A percentile compares a stretch with the other conserved stretches of the same genome.
These are phyloP conservation scores for Amphipyra tragopoginis DNA, from an alignment of 2,888 invertebrate genomes.

Conservation along the genomic window DNA sequence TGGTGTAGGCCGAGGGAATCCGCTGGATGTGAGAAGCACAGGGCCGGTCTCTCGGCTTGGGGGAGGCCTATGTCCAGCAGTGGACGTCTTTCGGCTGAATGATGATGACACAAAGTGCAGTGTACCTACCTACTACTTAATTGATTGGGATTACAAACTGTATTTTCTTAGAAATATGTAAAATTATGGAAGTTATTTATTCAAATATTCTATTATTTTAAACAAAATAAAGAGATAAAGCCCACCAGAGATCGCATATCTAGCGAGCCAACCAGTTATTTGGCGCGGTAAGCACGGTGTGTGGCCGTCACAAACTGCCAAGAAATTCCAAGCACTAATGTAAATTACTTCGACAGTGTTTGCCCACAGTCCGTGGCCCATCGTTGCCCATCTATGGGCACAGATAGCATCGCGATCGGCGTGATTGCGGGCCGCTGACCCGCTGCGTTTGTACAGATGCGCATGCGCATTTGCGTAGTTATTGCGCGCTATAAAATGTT, in stretches of 20 bases:
- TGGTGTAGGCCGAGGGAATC: no score
- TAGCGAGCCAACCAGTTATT: constrained; percentile 36
- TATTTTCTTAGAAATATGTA: constrained; percentile 7
- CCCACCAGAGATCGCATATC: constrained; percentile 23
- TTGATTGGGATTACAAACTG: neutral
- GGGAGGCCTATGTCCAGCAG: no score
- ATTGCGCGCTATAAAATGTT: constrained; percentile 38
- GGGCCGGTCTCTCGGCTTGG: no score
- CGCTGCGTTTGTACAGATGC: constrained; percentile 34
- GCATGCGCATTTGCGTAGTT: constrained; percentile 35
- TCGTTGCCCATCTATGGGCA: constrained; percentile 55
- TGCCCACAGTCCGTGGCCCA: constrained; percentile 48
- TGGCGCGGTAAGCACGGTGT: constrained; percentile 39
- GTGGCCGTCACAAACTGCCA: constrained; percentile 37
- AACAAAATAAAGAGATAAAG: constrained; percentile 40
- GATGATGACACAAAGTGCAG: no score
- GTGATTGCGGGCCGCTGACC: constrained; percentile 58
- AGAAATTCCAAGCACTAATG: constrained; percentile 51
- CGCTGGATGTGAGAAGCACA: no score
- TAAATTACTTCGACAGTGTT: constrained; percentile 54
- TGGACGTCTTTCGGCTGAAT: no score
- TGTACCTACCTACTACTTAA: no score
- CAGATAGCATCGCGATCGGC: constrained; percentile 57
- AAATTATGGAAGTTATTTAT: constrained; percentile 28
- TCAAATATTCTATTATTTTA: constrained; percentile 11